Base-by-base conservation (phyloP, 2,113 vertebrate genomes). In the Coturnix japonica region DNA sequence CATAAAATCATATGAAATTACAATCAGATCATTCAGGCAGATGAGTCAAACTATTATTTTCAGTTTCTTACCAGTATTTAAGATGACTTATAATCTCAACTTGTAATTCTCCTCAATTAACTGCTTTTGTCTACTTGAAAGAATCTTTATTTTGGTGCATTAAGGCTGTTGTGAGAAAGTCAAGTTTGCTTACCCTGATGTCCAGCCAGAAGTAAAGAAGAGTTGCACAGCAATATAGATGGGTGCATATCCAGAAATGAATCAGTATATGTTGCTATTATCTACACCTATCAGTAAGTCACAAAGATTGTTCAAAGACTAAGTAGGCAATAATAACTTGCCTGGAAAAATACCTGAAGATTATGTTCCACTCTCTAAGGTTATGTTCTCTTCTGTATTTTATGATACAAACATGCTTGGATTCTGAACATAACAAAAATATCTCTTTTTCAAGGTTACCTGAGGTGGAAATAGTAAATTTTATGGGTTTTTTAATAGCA, bases 31-130 rank as follows among this genome's bases (percentile, higher is more conserved):
- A 77, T 70, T 88, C 31, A 66, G 37, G 19, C 5, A 77, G 37
- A n/a, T 71, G 56, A 93, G 51, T 90, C 60, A 90, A 93, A 59
- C 14, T 76, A 19, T 46, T 77, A 54, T 85, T 90, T 93, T 70
- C 31, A 59, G 43, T 74, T 71, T 82, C 23, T 44, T 64, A 80
- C 66, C 10, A 28, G 11, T 43, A 90, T 92, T 90, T 67, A 67
- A 93, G 51, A 59, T 51, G 37, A 19, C 3, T 73, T 70, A 59
- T 7, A 7, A 37, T 74, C 33, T 83, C 72, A 61, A 64, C 26
- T 84, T 77, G 7, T 41, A 13, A 66, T 76, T 77, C 13, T 25
- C 14, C 79, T 70, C 2, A 41, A 44, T 90, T 49, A 44, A 26
- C 39, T 90, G 54, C 19, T 16, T 85, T 61, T 82, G 25, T 5